These are phyloP conservation scores for Iguana delicatissima DNA, from an alignment of 2,797 vertebrate species.

Conservation along the genomic window DNA sequence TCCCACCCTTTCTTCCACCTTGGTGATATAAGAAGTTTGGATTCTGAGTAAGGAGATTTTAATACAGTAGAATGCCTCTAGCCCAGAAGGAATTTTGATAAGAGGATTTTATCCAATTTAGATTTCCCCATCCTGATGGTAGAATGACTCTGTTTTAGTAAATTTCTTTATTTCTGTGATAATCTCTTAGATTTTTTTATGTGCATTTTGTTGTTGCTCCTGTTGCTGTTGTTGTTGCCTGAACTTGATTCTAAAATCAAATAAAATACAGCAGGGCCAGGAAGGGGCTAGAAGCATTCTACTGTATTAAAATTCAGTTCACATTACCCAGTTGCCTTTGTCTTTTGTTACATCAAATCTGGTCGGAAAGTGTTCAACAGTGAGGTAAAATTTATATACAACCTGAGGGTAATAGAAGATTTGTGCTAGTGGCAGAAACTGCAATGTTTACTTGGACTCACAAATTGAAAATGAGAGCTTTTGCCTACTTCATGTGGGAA, in stretches of 20 bases:
- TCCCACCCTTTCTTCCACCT: background rate
- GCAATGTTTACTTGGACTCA: slow-evolving; percentile 51
- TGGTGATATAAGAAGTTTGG: background rate
- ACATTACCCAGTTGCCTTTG: slow-evolving; percentile 16
- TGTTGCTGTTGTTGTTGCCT: background rate
- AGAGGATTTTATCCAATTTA: background rate
- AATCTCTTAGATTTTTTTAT: background rate
- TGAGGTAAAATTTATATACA: slow-evolving; percentile 35
- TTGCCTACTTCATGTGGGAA: slow-evolving; percentile 40
- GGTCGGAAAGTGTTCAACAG: slow-evolving; percentile 22
- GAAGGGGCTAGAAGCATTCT: background rate
- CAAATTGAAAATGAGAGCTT: slow-evolving; percentile 63
- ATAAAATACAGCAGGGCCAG: background rate
- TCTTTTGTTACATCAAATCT: rapidly evolving
- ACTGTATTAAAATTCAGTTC: slow-evolving; percentile 15
- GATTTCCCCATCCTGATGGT: background rate
- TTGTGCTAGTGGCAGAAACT: slow-evolving; percentile 39
- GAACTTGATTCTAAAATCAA: background rate
- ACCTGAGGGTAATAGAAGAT: slow-evolving; percentile 36
- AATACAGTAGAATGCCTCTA: too few species aligned
- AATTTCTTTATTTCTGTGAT: background rate
- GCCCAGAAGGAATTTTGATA: background rate
- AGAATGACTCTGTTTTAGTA: background rate
- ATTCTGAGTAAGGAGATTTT: too few species aligned
- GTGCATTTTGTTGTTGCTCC: background rate